Conservation (phyloP, 2,888 invertebrate species). For the Macaria liturata region DNA sequence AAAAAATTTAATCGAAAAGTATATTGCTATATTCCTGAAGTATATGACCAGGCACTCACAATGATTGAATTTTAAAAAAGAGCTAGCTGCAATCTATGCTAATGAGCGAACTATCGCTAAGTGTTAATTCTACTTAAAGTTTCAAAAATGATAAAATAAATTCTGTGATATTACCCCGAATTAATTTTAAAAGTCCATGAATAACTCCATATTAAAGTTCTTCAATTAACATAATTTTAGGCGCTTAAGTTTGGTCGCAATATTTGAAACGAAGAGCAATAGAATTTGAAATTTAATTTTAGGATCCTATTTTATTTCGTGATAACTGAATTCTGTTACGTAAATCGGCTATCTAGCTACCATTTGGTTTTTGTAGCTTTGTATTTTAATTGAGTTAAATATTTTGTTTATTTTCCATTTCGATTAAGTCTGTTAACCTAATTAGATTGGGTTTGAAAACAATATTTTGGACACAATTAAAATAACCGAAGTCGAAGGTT, state of each 20-base stretch:
- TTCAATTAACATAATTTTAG: constrained; percentile 20
- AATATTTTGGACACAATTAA: no score
- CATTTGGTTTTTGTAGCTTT: no score
- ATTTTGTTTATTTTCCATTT: no score
- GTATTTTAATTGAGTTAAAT: no score
- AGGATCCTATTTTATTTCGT: constrained; percentile 6
- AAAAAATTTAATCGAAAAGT: no score
- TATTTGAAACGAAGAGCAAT: constrained; percentile 7
- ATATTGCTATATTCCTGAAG: no score
- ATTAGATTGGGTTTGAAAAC: no score
- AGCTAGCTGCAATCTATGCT: neutral
- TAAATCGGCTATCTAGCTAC: neutral
- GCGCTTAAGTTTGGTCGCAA: constrained; percentile 4
- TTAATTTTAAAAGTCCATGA: constrained; percentile 15
- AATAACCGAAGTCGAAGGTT: no score
- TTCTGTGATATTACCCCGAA: neutral
- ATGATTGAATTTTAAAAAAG: neutral
- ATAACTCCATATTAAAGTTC: constrained; percentile 12
- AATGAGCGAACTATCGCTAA: neutral
- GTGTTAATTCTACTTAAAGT: neutral
- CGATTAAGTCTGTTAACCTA: no score
- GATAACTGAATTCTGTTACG: constrained; percentile 1
- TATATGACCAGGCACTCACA: no score
- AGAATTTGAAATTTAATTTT: constrained; percentile 10
- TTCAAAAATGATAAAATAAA: constrained; percentile 3